Base-by-base conservation (phyloP, 2,797 vertebrate species). In the Phrynocephalus forsythii region DNA sequence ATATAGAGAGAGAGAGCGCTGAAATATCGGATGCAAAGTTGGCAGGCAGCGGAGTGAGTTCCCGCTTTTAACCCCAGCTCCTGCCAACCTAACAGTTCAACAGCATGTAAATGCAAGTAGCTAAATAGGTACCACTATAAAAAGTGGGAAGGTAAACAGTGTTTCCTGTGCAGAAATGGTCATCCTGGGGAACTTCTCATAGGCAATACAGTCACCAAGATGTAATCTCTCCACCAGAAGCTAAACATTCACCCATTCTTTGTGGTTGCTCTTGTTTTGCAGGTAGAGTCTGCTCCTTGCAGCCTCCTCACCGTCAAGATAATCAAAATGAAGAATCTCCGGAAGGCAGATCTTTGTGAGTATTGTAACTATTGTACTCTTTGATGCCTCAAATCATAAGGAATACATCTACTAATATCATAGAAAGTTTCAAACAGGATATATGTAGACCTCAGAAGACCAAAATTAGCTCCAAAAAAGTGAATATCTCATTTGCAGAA, bases 241-340 rank as follows among this genome's bases (percentile, higher is more conserved):
- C 2, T 5, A 84, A 82, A 75, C 10, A 24, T 68, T 76, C 56
- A 81, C 26, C 67, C 10, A 5, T 1, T 0, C 0, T 3, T 89
- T 91, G 72, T 86, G 50, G 89, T 8, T 87, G 50, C 7, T 86
- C n/a, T 82, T 77, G 1, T 81, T 87, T 76, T 86, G 86, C 90
- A 95, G 95, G 83, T 90, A 28, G 95, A 96, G 73, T 76, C 91
- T 0, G 94, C 95, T 87, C 93, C 94, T 0, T 96, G 95, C 92
- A 95, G 94, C 88, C 84, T 96, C 89, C 93, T 95, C 15, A 95
- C 95, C 0, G 95, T 95, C 56, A 96, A 95, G 92, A 11, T 96
- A 71, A 95, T 96, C 92, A 91, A 50, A 87, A 96, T 96, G 93
- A 96, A 95, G 93, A 96, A 96, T 85, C 95, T 91, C 87, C 93